Evolutionary conservation across 2,888 invertebrate species (phyloP), one percentile per base, ranked within the genome.

Genomic region (Andrena dorsata): DNA sequence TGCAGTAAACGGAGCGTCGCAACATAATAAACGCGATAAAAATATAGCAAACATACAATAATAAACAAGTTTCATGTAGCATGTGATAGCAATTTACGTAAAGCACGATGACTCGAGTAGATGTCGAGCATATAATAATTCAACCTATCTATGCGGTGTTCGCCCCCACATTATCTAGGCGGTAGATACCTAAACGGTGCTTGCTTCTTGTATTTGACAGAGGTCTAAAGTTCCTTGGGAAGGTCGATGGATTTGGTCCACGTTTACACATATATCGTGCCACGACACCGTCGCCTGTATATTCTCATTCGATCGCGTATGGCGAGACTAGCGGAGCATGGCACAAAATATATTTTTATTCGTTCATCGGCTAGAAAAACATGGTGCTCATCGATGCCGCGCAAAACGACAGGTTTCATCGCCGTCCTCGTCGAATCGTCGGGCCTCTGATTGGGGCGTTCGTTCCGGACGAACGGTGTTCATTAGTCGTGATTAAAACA

Each of bases 381-480:
- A 56, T 64, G 76, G 26, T 69, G 63, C 20, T 35, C 20, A 16
- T 51, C 61, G 60, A 56, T 56, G 69, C 41, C 41, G 63, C 20
- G 41, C 49, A 26, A 23, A 41, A 64, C 70, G 63, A 72, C 65
- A 47, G 47, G 60, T 53, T 66, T 76, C 69, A 71, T 83, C 68
- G 73, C 80, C 58, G 75, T 77, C 69, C 61, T 68, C 69, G 69
- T 76, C 60, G 68, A 60, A 75, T 78, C 63, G 69, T 76, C 81
- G 60, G 66, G 35, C 76, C 65, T 76, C 66, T 61, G 61, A 64
- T 69, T 71, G 63, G 58, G 28, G 69, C 58, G 86, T 84, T 86
- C 86, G 84, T 86, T 81, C 86, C 86, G 79, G 81, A 86, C 84
- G 79, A 86, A 86, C 82, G 63, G 63, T 68, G 71, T 60, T 53